Percentiles rank a stretch among this genome's conserved stretches.
Conservation (phyloP, 2,888 invertebrate species). For the Cephonodes hylas region DNA sequence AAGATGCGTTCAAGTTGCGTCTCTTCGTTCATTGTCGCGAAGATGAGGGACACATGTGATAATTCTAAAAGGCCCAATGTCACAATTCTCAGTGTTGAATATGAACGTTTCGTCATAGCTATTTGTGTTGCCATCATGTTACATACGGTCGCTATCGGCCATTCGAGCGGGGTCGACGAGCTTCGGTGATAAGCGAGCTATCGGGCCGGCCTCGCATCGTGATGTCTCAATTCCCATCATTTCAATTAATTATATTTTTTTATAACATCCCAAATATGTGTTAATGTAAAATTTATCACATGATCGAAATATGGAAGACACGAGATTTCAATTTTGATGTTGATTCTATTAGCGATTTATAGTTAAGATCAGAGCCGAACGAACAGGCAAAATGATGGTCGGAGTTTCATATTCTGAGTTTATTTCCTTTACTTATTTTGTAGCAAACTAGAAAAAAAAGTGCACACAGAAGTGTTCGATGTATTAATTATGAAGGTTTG, state of each 20-base stretch:
- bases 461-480: no score
- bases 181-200: conserved; percentile 33
- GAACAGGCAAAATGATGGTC: no score
- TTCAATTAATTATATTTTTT: conserved; percentile 37
- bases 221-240: conserved; percentile 40
- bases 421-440: no score
- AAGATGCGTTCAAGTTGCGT: background rate
- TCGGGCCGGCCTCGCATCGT: conserved; percentile 35
- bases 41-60: background rate
- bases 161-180: conserved; percentile 45
- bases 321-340: background rate
- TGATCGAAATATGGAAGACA: background rate
- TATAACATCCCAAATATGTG: background rate
- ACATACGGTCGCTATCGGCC: conserved; percentile 21
- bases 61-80: background rate
- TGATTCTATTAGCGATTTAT: no score
- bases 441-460: no score
- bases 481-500: no score
- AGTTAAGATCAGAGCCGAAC: no score
- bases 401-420: no score
- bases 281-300: background rate
- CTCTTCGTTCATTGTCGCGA: background rate
- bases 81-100: background rate
- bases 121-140: conserved; percentile 5
- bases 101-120: conserved; percentile 8